These are phyloP conservation scores for Nasonia longicornis DNA, from an alignment of 1,140 invertebrate genomes.

Conservation along the genomic window DNA sequence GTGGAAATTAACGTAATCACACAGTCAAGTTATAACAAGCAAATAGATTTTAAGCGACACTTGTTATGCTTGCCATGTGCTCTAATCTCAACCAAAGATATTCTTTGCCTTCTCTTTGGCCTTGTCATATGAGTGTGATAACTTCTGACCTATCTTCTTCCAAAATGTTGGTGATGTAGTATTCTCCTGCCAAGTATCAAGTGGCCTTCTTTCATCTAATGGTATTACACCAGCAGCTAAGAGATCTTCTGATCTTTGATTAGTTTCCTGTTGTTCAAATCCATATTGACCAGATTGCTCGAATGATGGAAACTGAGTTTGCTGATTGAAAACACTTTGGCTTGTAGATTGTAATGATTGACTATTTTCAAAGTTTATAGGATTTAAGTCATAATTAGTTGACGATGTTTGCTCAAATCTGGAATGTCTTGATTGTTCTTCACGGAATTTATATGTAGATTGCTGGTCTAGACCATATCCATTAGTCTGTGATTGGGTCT, in stretches of 20 bases:
- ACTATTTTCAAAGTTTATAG: not conserved
- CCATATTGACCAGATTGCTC: constrained; percentile 23
- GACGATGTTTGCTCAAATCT: constrained; percentile 17
- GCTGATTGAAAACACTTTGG: constrained; percentile 27
- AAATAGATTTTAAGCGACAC: constrained; percentile 45
- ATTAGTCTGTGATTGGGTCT: constrained; percentile 4
- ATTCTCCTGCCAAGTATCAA: constrained; percentile 45
- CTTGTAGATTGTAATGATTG: constrained; percentile 17
- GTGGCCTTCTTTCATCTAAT: constrained; percentile 30
- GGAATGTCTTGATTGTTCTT: constrained; percentile 40
- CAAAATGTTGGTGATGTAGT: constrained; percentile 69
- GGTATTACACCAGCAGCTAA: constrained; percentile 47
- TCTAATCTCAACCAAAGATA: constrained; percentile 64
- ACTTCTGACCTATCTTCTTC: constrained; percentile 68
- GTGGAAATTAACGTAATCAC: not conserved
- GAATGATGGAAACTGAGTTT: not conserved
- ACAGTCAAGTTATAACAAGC: constrained; percentile 39
- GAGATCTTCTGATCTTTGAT: constrained; percentile 26
- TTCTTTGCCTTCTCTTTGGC: constrained; percentile 70
- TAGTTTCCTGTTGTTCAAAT: constrained; percentile 30
- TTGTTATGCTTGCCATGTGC: constrained; percentile 48
- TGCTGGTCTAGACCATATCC: not conserved
- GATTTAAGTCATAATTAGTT: not conserved
- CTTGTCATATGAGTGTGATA: constrained; percentile 63
- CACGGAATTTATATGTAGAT: constrained; percentile 13